Conservation (phyloP, 2,113 vertebrate species). For the Cyrtonyx montezumae region DNA sequence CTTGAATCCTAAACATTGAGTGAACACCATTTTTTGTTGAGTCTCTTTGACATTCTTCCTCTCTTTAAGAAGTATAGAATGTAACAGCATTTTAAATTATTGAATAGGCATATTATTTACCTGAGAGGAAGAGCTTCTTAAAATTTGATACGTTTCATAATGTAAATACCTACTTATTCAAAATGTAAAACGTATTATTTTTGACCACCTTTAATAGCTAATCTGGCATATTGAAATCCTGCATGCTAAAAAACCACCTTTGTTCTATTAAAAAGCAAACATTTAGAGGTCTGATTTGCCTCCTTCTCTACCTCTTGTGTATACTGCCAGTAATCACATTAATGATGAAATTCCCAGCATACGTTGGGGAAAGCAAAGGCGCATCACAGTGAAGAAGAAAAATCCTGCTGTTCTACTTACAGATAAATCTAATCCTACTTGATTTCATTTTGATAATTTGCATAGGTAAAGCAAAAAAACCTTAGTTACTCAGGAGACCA, state of each 20-base stretch:
- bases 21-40: not conserved
- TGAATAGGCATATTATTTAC: slow-evolving; percentile 55
- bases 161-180: slow-evolving; percentile 52
- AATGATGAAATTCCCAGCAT: slow-evolving; percentile 1
- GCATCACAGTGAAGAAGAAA: not conserved
- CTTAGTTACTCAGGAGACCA: slow-evolving; percentile 16
- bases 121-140: slow-evolving; percentile 30
- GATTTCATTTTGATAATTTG: slow-evolving; percentile 56
- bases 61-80: slow-evolving; percentile 6
- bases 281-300: slow-evolving; percentile 14
- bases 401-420: slow-evolving; percentile 29
- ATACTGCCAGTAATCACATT: slow-evolving; percentile 25
- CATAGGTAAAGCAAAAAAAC: slow-evolving; percentile 32
- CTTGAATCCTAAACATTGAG: not conserved
- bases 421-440: slow-evolving; percentile 40
- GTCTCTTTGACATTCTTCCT: slow-evolving; percentile 24
- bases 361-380: slow-evolving; percentile 32
- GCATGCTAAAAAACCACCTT: not conserved
- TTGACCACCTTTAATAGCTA: slow-evolving; percentile 24
- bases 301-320: not conserved
- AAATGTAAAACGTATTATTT: slow-evolving; percentile 46
- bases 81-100: slow-evolving; percentile 32
- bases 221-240: not conserved
- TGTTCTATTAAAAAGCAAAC: not conserved
- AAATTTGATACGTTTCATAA: slow-evolving; percentile 61